phyloP scores from a whole-genome alignment of 2,113 vertebrate species.

The Cephalopholis sonnerati region DNA sequence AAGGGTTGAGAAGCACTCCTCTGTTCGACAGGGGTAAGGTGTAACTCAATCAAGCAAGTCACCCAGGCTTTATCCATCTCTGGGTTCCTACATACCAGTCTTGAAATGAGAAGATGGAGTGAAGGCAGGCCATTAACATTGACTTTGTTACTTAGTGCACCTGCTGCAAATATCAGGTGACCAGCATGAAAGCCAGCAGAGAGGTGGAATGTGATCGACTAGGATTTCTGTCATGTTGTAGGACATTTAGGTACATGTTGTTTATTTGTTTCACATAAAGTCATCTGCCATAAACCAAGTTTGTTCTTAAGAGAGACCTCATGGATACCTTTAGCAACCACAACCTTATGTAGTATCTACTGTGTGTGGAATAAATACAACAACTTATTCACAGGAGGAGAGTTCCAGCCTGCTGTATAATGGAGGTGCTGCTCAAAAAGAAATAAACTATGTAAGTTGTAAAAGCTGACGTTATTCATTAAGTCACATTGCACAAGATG shows the following conservation, averaged over 20 bases:
- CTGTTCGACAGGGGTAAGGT: conserved; percentile 57
- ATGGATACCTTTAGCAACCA: background rate
- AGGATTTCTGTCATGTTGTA: conserved; percentile 1
- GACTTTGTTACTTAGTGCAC: conserved; percentile 64
- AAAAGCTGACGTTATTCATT: background rate
- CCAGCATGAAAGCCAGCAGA: conserved; percentile 52
- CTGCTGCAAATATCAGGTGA: conserved; percentile 63
- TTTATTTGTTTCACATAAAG: background rate
- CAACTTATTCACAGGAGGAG: conserved; percentile 61
- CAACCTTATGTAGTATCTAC: background rate
- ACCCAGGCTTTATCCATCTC: conserved; percentile 56
- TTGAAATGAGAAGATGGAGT: conserved; percentile 40
- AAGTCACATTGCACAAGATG: background rate
- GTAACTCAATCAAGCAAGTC: conserved; percentile 65
- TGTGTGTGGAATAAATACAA: background rate
- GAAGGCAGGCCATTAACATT: conserved; percentile 55
- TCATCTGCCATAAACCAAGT: background rate
- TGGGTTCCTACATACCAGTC: conserved; percentile 53
- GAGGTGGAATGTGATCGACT: conserved; percentile 45
- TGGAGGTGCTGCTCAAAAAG: conserved; percentile 31
- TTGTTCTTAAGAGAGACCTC: background rate
- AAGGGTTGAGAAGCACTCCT: conserved; percentile 40
- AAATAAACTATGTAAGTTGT: conserved; percentile 47
- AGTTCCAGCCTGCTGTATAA: conserved; percentile 40
- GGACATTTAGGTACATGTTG: conserved; percentile 23